Evolutionary conservation across 2,797 vertebrate species (phyloP), one percentile per base, ranked within the genome.

Genomic region (Paguma larvata): DNA sequence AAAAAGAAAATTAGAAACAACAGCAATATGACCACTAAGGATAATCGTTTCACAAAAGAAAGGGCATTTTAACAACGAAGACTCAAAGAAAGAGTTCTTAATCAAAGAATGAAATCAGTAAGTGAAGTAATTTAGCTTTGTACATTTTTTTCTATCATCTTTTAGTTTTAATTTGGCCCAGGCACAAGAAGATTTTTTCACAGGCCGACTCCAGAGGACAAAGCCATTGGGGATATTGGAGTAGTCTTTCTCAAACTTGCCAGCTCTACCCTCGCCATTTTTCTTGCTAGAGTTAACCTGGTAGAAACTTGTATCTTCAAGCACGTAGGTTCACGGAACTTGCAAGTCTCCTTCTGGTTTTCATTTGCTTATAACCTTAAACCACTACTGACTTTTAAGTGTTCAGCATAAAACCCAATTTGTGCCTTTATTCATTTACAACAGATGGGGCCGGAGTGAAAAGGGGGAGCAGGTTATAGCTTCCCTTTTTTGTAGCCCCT

Each of bases 401-500:
- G 95, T 95, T 97, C 91, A 83, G 97, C 89, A 94, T 97, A 97
- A 97, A 97, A 97, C 96, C 80, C 93, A 97, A 98, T 96, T 98
- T 98, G 97, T 97, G 97, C 73, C 92, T 97, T 97, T 97, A 95
- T 96, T 97, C 97, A 96, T 97, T 96, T 98, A 97, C 85, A 97
- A 96, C 96, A 98, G 85, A 98, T 97, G 97, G 92, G 85, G 95
- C 94, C 96, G 97, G 77, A 87, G 59, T 72, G 79, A 95, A 95
- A 95, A 87, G 38, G 18, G 56, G 87, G 34, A 70, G 11, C 34
- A 89, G 95, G 85, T 96, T 95, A 93, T n/a, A 92, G 83, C 80
- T 98, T 94, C 87, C 94, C 70, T 67, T 93, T 96, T 95, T 73
- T 92, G 93, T 85, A 95, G 85, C 10, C 48, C 51, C 34, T 98